A percentile compares a stretch with the other conserved stretches of the same genome.
phyloP scores from a whole-genome alignment of 2,113 vertebrate species.

The Cacatua alba region DNA sequence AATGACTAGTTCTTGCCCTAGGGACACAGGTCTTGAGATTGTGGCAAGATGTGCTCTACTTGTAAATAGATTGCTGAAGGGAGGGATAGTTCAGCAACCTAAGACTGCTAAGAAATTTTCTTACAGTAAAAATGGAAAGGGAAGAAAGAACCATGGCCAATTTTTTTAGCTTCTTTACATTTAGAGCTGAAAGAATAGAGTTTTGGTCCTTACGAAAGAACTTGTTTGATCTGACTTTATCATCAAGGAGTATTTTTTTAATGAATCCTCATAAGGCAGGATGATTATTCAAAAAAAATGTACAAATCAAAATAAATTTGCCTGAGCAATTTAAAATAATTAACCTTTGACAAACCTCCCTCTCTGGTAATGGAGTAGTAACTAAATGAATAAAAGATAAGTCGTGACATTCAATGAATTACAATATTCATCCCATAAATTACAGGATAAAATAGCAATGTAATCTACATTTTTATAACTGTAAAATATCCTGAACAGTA shows the following conservation, averaged over 20 bases:
- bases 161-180: neutral
- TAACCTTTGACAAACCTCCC: constrained; percentile 83
- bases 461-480: constrained; percentile 69
- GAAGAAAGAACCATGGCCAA: neutral
- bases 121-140: constrained; percentile 17
- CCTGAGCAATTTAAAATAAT: constrained; percentile 82
- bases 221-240: constrained; percentile 67
- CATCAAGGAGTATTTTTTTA: constrained; percentile 56
- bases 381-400: constrained; percentile 87
- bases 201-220: constrained; percentile 40
- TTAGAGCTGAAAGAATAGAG: constrained; percentile 11
- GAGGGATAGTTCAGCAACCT: constrained; percentile 13
- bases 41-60: constrained; percentile 27
- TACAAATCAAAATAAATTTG: constrained; percentile 85
- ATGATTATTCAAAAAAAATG: constrained; percentile 76
- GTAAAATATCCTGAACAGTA: constrained; percentile 62
- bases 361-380: constrained; percentile 80
- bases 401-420: constrained; percentile 81
- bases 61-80: constrained; percentile 41
- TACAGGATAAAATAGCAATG: constrained; percentile 70
- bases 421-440: constrained; percentile 79
- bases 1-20: constrained; percentile 28
- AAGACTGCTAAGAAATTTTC: neutral
- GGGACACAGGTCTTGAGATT: constrained; percentile 16
- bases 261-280: constrained; percentile 48